Percentiles rank a stretch among this genome's conserved stretches.
Evolutionary conservation across 2,888 invertebrate genomes (phyloP).

Genomic region (Tetragonisca angustula): DNA sequence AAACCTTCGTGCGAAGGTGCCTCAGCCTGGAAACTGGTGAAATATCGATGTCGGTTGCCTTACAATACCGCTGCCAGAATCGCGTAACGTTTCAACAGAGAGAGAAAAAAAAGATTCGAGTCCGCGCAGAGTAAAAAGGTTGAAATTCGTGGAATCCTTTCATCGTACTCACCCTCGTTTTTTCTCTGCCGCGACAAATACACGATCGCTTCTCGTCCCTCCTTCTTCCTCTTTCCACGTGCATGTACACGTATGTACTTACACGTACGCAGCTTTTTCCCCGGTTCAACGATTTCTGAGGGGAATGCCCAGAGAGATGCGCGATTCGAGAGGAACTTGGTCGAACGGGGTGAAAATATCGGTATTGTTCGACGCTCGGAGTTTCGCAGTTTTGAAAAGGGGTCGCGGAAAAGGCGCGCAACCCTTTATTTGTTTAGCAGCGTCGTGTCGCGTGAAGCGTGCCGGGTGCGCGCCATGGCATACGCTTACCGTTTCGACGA

Average conservation of each 20-base stretch:
- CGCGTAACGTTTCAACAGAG: constrained; percentile 4
- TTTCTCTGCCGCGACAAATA: constrained; percentile 48
- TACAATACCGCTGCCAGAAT: constrained; percentile 31
- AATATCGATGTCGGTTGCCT: constrained; percentile 33
- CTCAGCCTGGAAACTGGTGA: constrained; percentile 10
- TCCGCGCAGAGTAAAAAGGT: constrained; percentile 35
- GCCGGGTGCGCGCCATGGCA: constrained; percentile 64
- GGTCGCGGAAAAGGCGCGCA: constrained; percentile 64
- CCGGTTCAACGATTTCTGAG: constrained; percentile 53
- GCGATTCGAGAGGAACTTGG: constrained; percentile 58
- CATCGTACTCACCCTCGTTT: constrained; percentile 46
- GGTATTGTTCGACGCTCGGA: constrained; percentile 56
- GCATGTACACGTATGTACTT: not conserved
- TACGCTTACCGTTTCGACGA: constrained; percentile 71
- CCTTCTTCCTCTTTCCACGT: not conserved
- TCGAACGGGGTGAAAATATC: constrained; percentile 67
- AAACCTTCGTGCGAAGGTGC: not conserved
- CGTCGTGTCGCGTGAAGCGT: constrained; percentile 62
- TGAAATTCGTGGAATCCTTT: constrained; percentile 54
- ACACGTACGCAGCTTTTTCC: constrained; percentile 36
- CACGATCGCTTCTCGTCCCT: constrained; percentile 1
- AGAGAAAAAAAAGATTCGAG: not conserved
- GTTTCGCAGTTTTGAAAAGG: constrained; percentile 48
- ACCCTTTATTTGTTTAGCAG: constrained; percentile 83
- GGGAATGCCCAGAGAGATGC: constrained; percentile 55